Conservation (phyloP, 2,113 vertebrate species). For the Chaetops frenatus region DNA sequence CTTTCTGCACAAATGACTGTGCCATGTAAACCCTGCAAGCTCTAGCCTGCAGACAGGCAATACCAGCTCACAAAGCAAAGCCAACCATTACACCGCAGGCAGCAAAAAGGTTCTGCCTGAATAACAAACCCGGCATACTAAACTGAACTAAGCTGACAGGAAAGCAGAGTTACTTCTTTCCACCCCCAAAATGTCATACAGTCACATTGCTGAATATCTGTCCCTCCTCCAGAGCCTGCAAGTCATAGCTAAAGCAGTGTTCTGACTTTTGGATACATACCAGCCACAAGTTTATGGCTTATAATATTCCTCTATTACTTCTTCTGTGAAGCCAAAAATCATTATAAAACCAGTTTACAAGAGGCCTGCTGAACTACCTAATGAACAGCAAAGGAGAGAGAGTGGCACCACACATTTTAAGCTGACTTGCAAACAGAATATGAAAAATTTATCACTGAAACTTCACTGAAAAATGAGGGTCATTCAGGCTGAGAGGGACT, state of each 20-base stretch:
- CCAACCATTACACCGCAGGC: not conserved
- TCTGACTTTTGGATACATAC: not conserved
- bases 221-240: not conserved
- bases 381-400: not conserved
- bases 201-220: not conserved
- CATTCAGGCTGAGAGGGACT: not conserved
- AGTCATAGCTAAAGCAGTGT: not conserved
- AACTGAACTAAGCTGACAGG: not conserved
- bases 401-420: not conserved
- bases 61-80: not conserved
- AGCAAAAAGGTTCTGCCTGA: not conserved
- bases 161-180: not conserved
- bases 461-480: not conserved
- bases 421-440: not conserved
- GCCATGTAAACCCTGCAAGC: not conserved
- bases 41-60: not conserved
- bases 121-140: not conserved
- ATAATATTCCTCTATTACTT: not conserved
- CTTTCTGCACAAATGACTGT: not conserved
- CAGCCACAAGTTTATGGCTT: not conserved
- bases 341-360: not conserved
- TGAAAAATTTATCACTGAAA: not conserved
- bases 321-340: not conserved
- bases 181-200: conserved; percentile 18
- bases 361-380: not conserved